Evolutionary conservation across 2,888 invertebrate genomes (phyloP), one percentile per base, ranked within the genome.

Genomic region (Amblyjoppa fuscipennis): DNA sequence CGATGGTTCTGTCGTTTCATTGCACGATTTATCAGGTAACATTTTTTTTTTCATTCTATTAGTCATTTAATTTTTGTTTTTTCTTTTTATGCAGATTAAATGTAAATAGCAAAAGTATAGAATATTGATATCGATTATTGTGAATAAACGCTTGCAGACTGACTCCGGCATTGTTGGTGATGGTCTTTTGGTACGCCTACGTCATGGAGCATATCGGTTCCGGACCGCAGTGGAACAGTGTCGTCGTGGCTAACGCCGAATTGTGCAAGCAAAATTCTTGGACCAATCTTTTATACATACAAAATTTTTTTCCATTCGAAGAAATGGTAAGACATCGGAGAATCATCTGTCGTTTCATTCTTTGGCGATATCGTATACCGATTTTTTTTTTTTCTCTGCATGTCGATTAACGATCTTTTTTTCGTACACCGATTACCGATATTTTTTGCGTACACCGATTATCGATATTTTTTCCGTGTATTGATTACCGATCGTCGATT

Each of bases 241-340:
- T 96, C 38, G 95, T 97, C 76, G 95, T 95, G 38, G 95, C 95
- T 89, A 96, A 96, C 90, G 96, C 96, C 0, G 95, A 96, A 70
- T 93, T 96, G 25, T 97, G 97, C 91, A 96, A 96, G 88, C 94
- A 95, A 75, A 95, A 96, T 88, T 96, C 96, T 94, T 97, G 96
- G 97, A 95, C 96, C 91, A 96, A 96, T 92, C 89, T 96, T 34
- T 94, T 97, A 1, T 96, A 96, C 89, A 94, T 96, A 49, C 97
- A 97, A 92, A 97, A 97, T 90, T 96, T 96, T 88, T 96, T 96
- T 88, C 96, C 96, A 0, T 95, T 96, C 87, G 96, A 96, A 91
- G 96, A 96, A 86, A 96, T 96, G 95, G 97, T 96, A 92, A 93
- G 95, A 28, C 51, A 61, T 3, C 7, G 0, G 16, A 16, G 3